These are phyloP conservation scores for Pterostichus madidus DNA, from an alignment of 2,888 invertebrate species.

Conservation along the genomic window DNA sequence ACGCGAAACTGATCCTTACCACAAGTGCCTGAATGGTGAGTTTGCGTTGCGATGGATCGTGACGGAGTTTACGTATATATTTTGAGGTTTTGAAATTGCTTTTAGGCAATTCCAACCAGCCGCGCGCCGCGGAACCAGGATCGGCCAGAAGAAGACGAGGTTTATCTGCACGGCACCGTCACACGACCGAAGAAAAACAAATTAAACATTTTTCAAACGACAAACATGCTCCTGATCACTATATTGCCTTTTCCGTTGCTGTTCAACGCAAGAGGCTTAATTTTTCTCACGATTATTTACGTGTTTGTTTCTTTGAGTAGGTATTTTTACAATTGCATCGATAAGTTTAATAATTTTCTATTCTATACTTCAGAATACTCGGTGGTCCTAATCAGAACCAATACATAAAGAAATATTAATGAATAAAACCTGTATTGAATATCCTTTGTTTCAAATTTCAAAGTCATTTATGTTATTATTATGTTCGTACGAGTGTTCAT, in stretches of 20 bases:
- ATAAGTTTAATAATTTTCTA: not conserved
- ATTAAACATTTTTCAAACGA: conserved; percentile 42
- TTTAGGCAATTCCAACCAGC: conserved; percentile 73
- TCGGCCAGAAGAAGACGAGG: not conserved
- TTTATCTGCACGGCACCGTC: conserved; percentile 32
- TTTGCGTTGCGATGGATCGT: conserved; percentile 2
- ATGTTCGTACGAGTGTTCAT: no score
- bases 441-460: no score
- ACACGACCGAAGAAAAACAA: conserved; percentile 6
- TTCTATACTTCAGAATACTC: no score
- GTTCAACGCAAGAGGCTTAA: no score
- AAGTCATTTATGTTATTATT: no score
- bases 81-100: conserved; percentile 76
- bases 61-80: conserved; percentile 72
- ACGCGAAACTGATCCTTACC: conserved; percentile 51
- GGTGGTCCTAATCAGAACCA: no score
- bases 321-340: no score
- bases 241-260: no score
- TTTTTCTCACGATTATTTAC: no score
- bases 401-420: no score
- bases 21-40: not conserved
- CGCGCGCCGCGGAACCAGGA: conserved; percentile 35
- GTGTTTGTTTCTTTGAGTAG: no score
- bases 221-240: not conserved
- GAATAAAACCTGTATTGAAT: no score